Base-by-base conservation (phyloP, 2,797 vertebrate species). In the Tangara arthus region DNA sequence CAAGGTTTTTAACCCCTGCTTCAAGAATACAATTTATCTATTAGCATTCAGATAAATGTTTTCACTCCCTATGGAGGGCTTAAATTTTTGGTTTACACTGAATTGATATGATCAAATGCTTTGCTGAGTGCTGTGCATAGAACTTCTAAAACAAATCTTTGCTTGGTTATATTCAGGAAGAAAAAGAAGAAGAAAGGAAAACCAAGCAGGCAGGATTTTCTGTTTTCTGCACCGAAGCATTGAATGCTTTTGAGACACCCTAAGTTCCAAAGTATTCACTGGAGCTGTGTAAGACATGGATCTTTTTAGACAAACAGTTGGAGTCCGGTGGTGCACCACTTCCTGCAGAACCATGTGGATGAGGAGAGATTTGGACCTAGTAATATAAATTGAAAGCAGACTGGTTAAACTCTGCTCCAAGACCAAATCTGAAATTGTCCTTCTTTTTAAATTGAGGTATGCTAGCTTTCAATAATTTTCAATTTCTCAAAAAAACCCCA, bases 1-100 rank as follows among this genome's bases (percentile, higher is more conserved):
- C 35, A 93, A 92, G 61, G 47, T 95, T 96, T 97, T 96, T 95
- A 97, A 95, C 95, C 71, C 72, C 66, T 92, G 66, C 41, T 47
- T 95, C 49, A 95, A 94, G 71, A 94, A 97, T 79, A 72, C 52
- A 76, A 52, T 90, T 41, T 80, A 71, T 52, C 23, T 89, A 47
- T 64, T 65, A 95, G 46, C 65, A 72, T 86, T 94, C 39, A 92
- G 87, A 93, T 85, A 60, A 91, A 70, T 37, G 14, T 63, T 87
- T 95, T 75, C 69, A 35, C 61, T 96, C 57, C 70, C 79, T 39
- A 11, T 79, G 50, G 79, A 87, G 86, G 49, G 46, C 34, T 86
- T 86, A 86, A 70, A 92, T 92, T 90, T 95, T 87, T 87, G 46
- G 16, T 63, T 87, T 85, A 59, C 72, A 83, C 24, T 47, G 28